Percentiles rank a stretch among this genome's conserved stretches.
phyloP scores from a whole-genome alignment of 2,888 invertebrate genomes.

The Agriopis marginaria region DNA sequence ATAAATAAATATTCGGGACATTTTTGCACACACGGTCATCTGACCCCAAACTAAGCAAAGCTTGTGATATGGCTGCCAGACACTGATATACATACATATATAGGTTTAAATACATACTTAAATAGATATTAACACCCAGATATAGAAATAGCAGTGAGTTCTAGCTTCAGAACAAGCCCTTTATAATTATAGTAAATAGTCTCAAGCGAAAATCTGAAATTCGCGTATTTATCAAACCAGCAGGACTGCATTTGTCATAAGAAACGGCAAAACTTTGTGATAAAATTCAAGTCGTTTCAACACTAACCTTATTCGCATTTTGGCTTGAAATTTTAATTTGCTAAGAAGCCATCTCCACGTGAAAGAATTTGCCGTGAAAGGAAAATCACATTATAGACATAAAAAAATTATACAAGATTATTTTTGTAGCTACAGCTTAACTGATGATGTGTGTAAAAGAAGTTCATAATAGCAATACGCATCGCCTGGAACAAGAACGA shows the following conservation, averaged over 20 bases:
- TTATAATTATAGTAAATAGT: not conserved
- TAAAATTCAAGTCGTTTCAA: slow-evolving; percentile 15
- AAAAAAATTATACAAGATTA: not conserved
- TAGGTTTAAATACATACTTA: no score
- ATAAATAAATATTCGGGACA: no score
- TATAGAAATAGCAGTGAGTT: no score
- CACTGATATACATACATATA: no score
- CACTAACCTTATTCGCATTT: slow-evolving; percentile 23
- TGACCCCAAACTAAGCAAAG: no score
- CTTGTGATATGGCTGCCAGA: no score
- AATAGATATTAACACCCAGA: no score
- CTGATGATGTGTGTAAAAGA: no score
- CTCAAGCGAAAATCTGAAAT: not conserved
- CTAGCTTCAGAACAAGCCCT: not conserved
- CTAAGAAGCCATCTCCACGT: slow-evolving; percentile 4
- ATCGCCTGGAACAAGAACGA: not conserved
- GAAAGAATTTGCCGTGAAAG: not conserved
- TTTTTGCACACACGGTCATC: no score
- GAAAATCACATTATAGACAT: not conserved
- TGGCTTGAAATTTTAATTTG: slow-evolving; percentile 21
- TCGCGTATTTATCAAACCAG: not conserved
- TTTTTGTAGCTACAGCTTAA: not conserved
- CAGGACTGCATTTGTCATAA: slow-evolving; percentile 10
- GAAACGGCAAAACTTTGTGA: slow-evolving; percentile 8
- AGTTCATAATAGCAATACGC: not conserved